Base-by-base conservation (phyloP, 53 echinoderm and acorn worm species). In the Henricia sp. region DNA sequence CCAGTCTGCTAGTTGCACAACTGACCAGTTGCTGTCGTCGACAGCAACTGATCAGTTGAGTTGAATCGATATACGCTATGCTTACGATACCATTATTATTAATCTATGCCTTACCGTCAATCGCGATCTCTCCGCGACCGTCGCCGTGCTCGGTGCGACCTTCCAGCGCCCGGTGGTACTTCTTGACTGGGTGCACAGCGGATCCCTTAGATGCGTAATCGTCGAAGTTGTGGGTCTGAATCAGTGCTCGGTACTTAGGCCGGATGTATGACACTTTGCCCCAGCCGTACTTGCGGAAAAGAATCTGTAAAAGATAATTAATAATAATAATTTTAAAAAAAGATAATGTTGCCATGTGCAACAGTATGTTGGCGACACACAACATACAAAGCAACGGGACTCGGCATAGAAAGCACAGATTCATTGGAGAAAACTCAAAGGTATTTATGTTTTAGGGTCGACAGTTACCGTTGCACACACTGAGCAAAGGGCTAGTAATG, bases 281-380 rank as follows among this genome's bases (percentile, higher is more conserved):
- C 99, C 99, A 97, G 66, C 99, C 99, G 32, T 97, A 97, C 82
- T 97, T 97, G 50, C 99, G 92, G 99, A 97, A 97, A 29, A 97
- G 83, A 42, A 97, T 88, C 96, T 96, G 70, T 23, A 5, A 10
- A 2, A 52, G 60, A 66, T 67, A 35, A 36, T 6, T 50, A 57
- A 53, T 12, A 6, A 55, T 35, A 14, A 32, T 20, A 11, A 34
- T 24, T 9, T 14, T 36, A 12, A 19, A 60, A 60, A 21, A 10
- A 60, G n/a, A n/a, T n/a, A n/a, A n/a, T n/a, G n/a, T n/a, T 58
- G 24, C 25, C 13, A 6, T 26, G 6, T 27, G 27, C 25, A 58
- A 58, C 53, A 9, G 3, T 53, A 3, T 53, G 16, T 3, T 16
- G 23, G 6, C 23, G 17, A 53, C n/a, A n/a, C n/a, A n/a, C n/a